phyloP scores from a whole-genome alignment of 64 coral and sea anemone genomes.

The Pocillopora verrucosa region DNA sequence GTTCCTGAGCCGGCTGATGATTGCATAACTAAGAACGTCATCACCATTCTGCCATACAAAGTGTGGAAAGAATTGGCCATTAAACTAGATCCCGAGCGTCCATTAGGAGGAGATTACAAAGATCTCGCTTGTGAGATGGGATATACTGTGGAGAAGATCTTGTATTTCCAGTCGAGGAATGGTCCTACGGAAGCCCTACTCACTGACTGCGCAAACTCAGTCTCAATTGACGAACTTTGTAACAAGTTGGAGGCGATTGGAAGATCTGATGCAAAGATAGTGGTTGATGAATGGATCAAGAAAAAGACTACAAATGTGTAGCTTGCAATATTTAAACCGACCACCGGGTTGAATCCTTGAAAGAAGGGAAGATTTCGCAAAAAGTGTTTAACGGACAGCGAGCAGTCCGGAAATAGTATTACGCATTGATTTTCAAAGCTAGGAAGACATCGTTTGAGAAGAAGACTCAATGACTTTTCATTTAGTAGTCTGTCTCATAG shows the following conservation, averaged over 20 bases:
- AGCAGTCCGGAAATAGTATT: no score
- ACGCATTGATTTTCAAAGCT: no score
- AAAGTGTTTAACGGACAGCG: no score
- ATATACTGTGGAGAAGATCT: background rate
- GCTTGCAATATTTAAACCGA: background rate
- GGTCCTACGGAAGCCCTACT: conserved; percentile 12
- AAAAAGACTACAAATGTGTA: conserved; percentile 8
- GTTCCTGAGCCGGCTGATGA: background rate
- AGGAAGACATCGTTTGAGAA: no score
- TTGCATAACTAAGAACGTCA: conserved; percentile 7
- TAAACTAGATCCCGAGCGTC: background rate
- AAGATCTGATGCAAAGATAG: background rate
- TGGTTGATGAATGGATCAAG: conserved; percentile 9
- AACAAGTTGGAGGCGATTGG: conserved; percentile 13
- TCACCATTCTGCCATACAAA: background rate
- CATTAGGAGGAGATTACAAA: background rate
- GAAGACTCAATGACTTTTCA: no score
- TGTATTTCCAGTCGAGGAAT: background rate
- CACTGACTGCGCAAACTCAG: background rate
- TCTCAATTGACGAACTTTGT: conserved; percentile 12
- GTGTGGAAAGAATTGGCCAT: background rate
- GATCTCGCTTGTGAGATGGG: background rate
- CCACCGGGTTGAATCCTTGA: no score
- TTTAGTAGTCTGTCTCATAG: no score
- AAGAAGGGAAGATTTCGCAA: no score